A percentile compares a stretch with the other conserved stretches of the same genome.
phyloP scores from a whole-genome alignment of 2,113 vertebrate species.

The Sialia sialis region DNA sequence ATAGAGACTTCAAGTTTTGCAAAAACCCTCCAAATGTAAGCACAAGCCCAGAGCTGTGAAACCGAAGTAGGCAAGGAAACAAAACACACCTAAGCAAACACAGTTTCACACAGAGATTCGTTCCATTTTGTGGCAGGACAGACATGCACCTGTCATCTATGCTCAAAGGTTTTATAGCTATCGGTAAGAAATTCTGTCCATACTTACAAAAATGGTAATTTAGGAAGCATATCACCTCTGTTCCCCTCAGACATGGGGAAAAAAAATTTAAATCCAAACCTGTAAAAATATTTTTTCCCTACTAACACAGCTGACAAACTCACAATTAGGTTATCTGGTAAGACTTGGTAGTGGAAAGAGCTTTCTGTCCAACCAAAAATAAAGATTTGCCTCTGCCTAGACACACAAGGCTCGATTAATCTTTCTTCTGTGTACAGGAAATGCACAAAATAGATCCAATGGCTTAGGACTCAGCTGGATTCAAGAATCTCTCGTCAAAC shows the following conservation, averaged over 20 bases:
- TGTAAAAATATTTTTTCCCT: background rate
- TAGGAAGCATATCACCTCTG: background rate
- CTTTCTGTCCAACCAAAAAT: background rate
- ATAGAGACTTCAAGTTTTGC: background rate
- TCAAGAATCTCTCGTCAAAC: background rate
- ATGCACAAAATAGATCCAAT: background rate
- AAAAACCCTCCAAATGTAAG: background rate
- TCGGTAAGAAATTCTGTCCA: background rate
- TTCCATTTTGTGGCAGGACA: background rate
- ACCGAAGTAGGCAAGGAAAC: background rate
- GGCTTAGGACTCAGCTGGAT: fast-evolving
- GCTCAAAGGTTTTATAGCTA: background rate
- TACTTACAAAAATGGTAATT: fast-evolving
- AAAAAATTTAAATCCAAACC: too few relatives aligned
- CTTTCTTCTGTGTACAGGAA: background rate
- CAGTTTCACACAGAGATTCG: background rate
- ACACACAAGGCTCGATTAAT: background rate
- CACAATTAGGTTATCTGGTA: background rate
- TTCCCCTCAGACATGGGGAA: fast-evolving
- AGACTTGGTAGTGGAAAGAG: background rate
- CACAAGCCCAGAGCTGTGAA: background rate
- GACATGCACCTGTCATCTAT: too few relatives aligned
- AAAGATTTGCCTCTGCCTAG: background rate
- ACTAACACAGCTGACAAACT: background rate
- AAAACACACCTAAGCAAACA: background rate